Base-by-base conservation (phyloP, 2,888 invertebrate genomes). In the Ophion costatus region DNA sequence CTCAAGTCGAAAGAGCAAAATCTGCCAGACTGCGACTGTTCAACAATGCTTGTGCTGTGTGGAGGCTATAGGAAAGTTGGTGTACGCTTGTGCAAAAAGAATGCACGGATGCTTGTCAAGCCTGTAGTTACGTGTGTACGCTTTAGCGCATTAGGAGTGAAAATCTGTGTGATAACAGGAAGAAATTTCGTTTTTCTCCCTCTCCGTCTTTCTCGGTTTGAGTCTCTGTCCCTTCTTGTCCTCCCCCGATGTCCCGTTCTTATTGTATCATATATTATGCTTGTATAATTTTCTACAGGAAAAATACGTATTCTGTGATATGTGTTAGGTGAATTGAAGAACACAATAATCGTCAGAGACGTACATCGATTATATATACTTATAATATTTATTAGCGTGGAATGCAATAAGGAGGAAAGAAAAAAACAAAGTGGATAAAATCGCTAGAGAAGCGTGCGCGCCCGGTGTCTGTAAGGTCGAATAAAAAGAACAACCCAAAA, bases 301-400 rank as follows among this genome's bases (percentile, higher is more conserved):
- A 79, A 86, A 89, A 91, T 91, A 91, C 90, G 91, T 90, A 92
- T 93, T 92, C 93, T 93, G 93, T 93, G 93, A 93, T 93, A 92
- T 91, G 92, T 91, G 92, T 92, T 92, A 91, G 89, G 88, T 92
- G 90, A 92, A 90, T 90, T 90, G 88, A 88, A 85, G 76, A 86
- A 90, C 88, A 88, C 89, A 88, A 90, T 88, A 87, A 88, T 90
- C 89, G 89, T 89, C 89, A 86, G 88, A 88, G 89, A 87, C 88
- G 88, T 90, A 90, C 88, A 89, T 88, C 85, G 76, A 78, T 80
- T 85, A 69, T 33, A 83, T 79, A 84, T 67, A 86, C 87, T 29
- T 88, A 85, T 90, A 90, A 88, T 89, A 76, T 76, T 76, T 76
- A 76, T 76, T 64, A 76, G 66, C 64, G 76, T 89, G 88, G 82